Percentiles rank a stretch among this genome's conserved stretches.
Conservation (phyloP, 2,797 vertebrate species). For the Anabas testudineus region DNA sequence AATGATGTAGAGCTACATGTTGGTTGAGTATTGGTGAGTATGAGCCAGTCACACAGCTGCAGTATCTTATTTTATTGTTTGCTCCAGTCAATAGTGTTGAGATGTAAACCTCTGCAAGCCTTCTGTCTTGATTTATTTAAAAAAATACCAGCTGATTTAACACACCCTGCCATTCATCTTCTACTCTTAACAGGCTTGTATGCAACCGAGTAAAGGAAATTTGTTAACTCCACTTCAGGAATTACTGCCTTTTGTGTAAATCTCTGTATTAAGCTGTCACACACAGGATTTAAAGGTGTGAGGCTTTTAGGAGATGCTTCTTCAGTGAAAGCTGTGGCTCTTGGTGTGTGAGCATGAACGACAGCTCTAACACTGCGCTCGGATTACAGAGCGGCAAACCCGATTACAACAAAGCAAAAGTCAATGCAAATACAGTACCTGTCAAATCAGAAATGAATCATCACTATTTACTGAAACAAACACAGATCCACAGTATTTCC, state of each 20-base stretch:
- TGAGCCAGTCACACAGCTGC: not conserved
- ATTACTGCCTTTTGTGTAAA: conserved; percentile 21
- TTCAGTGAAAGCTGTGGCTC: conserved; percentile 5
- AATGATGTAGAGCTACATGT: conserved; percentile 18
- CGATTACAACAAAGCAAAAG: conserved; percentile 29
- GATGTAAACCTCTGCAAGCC: not conserved
- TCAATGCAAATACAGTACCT: conserved; percentile 22
- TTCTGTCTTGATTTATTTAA: conserved; percentile 6
- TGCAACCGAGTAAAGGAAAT: conserved; percentile 7
- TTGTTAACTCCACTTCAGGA: conserved; percentile 22
- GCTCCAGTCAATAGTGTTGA: not conserved
- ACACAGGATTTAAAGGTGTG: conserved; percentile 16
- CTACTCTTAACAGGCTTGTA: not conserved
- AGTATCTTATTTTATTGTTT: not conserved
- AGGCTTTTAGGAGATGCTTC: conserved; percentile 12
- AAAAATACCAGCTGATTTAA: not conserved
- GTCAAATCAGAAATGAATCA: not conserved
- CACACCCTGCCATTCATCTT: conserved; percentile 18
- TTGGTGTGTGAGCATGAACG: not conserved
- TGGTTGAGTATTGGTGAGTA: not conserved
- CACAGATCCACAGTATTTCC: conserved; percentile 3
- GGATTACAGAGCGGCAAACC: not conserved
- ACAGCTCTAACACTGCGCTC: conserved; percentile 6
- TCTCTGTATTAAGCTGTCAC: conserved; percentile 25
- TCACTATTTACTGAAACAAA: too few relatives aligned